These are phyloP conservation scores for Hoplostethus atlanticus DNA, from an alignment of 2,797 vertebrate species.

Conservation along the genomic window DNA sequence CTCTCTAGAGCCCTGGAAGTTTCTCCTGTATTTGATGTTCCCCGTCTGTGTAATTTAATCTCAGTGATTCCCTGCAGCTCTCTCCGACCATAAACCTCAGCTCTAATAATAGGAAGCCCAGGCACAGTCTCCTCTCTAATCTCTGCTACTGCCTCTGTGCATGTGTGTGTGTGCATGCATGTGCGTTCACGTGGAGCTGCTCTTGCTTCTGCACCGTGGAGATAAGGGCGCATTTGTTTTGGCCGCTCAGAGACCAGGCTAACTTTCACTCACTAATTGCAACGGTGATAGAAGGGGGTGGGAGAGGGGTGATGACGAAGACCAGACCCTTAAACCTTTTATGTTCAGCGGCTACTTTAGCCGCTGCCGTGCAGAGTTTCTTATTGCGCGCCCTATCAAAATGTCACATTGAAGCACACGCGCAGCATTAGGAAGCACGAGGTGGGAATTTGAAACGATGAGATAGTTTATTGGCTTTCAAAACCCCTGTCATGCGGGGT, in stretches of 20 bases:
- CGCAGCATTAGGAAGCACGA: constrained; percentile 27
- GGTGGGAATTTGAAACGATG: constrained; percentile 41
- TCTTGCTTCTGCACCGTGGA: constrained; percentile 69
- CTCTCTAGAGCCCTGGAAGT: constrained; percentile 65
- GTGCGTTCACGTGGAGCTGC: constrained; percentile 39
- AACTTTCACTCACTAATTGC: constrained; percentile 63
- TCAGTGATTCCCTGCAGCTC: constrained; percentile 81
- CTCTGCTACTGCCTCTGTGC: constrained; percentile 66
- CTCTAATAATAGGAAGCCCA: constrained; percentile 82
- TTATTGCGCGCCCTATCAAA: constrained; percentile 36
- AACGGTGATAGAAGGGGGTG: constrained; percentile 40
- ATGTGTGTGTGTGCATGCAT: constrained; percentile 31
- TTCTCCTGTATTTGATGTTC: constrained; percentile 82
- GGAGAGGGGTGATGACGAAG: constrained; percentile 22
- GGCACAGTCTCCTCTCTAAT: constrained; percentile 81
- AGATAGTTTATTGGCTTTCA: constrained; percentile 20
- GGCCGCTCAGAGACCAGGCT: constrained; percentile 48
- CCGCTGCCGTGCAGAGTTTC: constrained; percentile 23
- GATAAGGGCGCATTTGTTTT: constrained; percentile 76
- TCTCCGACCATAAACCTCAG: constrained; percentile 79
- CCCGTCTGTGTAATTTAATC: constrained; percentile 85
- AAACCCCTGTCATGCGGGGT: constrained; percentile 21
- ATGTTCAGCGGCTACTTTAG: constrained; percentile 16
- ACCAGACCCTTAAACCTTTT: constrained; percentile 25
- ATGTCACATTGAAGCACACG: not conserved